Conservation (phyloP, 2,888 invertebrate genomes). For the Mechanitis messenoides region DNA sequence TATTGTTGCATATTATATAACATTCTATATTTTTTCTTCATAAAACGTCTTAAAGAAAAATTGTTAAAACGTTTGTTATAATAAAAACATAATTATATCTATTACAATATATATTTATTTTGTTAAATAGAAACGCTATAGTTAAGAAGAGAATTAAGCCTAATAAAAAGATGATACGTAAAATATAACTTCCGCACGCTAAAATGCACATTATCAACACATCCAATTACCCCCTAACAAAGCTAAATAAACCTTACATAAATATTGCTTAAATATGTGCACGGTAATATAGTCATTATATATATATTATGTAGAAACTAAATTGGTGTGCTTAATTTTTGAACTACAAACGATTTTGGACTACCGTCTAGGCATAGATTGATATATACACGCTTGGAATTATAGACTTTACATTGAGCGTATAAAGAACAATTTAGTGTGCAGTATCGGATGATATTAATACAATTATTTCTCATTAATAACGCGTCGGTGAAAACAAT, state of each 20-base stretch:
- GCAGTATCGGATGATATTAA: slow-evolving; percentile 11
- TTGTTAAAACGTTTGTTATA: too few species aligned
- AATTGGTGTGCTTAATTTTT: slow-evolving; percentile 17
- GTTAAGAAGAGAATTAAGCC: too few species aligned
- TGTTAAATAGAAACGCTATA: too few species aligned
- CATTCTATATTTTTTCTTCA: too few species aligned
- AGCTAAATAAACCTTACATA: slow-evolving; percentile 9
- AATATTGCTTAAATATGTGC: slow-evolving; percentile 4
- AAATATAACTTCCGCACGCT: neutral
- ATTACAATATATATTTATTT: too few species aligned
- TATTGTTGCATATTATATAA: neutral
- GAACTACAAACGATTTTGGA: slow-evolving; percentile 15
- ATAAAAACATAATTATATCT: too few species aligned
- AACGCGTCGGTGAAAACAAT: slow-evolving; percentile 24
- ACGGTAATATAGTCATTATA: slow-evolving; percentile 10
- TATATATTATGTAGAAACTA: slow-evolving; percentile 8
- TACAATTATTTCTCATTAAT: slow-evolving; percentile 28
- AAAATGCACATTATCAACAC: slow-evolving; percentile 13
- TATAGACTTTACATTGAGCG: slow-evolving; percentile 8
- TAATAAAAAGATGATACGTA: neutral
- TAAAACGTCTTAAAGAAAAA: too few species aligned
- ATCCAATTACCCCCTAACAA: slow-evolving; percentile 13
- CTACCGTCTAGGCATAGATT: slow-evolving; percentile 6
- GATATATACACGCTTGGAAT: neutral
- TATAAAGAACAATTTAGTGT: slow-evolving; percentile 16